Conservation (phyloP, 2,113 vertebrate genomes). For the Xerus inauris region DNA sequence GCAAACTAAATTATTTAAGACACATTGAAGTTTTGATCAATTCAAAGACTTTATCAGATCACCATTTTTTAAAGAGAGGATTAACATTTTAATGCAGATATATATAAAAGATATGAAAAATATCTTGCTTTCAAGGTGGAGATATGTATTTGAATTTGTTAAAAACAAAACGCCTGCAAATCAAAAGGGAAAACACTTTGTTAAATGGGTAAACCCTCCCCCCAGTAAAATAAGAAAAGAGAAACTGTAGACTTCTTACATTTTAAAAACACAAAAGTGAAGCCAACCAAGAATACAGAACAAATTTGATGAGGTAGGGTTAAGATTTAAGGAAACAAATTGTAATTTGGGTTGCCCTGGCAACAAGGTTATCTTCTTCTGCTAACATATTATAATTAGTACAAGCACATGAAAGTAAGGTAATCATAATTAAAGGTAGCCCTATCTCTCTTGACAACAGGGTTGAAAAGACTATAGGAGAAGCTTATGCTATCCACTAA, state of each 20-base stretch:
- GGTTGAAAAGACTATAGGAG: neutral
- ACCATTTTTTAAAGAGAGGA: neutral
- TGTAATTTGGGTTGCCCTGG: slow-evolving; percentile 30
- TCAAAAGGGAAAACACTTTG: neutral
- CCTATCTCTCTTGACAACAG: neutral
- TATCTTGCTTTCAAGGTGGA: neutral
- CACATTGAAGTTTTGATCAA: neutral
- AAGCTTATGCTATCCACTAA: neutral
- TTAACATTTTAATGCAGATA: neutral
- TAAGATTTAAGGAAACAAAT: neutral
- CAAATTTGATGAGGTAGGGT: neutral
- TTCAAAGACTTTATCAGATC: neutral
- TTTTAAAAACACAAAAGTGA: neutral
- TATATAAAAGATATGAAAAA: neutral
- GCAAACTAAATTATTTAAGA: neutral
- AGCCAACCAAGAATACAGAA: neutral
- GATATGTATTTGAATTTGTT: neutral
- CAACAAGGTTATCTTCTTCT: slow-evolving; percentile 14
- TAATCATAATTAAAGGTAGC: neutral
- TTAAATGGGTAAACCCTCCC: too few species aligned
- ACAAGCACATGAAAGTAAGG: neutral
- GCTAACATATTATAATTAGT: neutral
- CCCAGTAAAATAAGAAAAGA: neutral
- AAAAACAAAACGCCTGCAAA: neutral
- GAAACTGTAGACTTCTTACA: neutral